Conservation (phyloP, 2,797 vertebrate species). For the Oreochromis mossambicus region DNA sequence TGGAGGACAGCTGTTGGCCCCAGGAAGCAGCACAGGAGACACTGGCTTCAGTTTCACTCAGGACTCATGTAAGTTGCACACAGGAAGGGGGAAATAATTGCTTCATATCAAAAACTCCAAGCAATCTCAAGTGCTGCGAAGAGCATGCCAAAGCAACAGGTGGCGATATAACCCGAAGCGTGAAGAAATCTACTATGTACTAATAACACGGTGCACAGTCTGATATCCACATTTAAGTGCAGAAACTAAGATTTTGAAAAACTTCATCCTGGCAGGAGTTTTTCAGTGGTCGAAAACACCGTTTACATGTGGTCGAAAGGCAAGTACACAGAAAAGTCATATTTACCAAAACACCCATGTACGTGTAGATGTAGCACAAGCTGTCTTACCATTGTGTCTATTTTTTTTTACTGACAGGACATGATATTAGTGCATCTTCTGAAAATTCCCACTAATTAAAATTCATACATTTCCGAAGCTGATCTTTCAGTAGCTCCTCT, state of each 20-base stretch:
- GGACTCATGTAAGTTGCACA: slow-evolving; percentile 86
- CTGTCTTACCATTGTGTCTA: background rate
- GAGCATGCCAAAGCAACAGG: background rate
- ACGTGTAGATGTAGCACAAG: background rate
- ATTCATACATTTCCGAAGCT: background rate
- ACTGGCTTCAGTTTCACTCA: slow-evolving; percentile 97
- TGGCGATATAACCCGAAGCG: background rate
- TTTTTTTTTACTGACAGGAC: background rate
- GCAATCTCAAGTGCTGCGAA: background rate
- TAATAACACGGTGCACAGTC: background rate
- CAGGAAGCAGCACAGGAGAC: slow-evolving; percentile 95
- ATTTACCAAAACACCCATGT: background rate
- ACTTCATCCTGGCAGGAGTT: background rate
- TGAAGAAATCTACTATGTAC: background rate
- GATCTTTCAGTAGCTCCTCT: background rate
- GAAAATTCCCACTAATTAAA: background rate
- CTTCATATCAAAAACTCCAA: background rate
- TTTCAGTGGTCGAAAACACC: background rate
- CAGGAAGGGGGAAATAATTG: background rate
- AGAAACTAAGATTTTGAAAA: background rate
- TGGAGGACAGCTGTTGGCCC: slow-evolving; percentile 84
- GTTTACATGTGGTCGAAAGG: background rate
- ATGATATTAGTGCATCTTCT: background rate
- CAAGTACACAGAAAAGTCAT: background rate
- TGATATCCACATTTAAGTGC: background rate